Conservation (phyloP, 2,113 vertebrate species). For the Vulpes lagopus region DNA sequence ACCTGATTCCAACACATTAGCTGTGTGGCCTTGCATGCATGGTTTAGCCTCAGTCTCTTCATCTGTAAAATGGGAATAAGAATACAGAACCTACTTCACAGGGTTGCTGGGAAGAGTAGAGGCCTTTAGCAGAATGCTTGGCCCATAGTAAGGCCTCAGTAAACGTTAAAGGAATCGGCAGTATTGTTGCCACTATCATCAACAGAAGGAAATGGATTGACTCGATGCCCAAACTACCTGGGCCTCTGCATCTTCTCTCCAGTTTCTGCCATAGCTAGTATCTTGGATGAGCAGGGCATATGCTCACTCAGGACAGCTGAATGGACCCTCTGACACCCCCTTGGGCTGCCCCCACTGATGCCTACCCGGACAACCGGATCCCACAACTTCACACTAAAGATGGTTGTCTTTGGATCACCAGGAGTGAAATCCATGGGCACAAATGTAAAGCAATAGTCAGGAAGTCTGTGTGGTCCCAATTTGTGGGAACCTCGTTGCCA, state of each 20-base stretch:
- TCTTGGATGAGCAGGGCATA: not conserved
- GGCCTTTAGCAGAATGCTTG: not conserved
- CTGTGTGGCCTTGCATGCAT: not conserved
- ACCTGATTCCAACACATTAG: constrained; percentile 28
- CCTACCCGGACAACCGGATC: not conserved
- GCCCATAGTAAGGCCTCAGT: not conserved
- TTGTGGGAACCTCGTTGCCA: not conserved
- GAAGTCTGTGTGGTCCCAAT: not conserved
- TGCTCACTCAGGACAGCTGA: not conserved
- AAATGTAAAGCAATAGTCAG: not conserved
- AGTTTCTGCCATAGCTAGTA: not conserved
- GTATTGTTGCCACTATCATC: not conserved
- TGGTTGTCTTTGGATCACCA: not conserved
- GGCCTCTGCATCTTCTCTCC: not conserved
- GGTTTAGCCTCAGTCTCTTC: not conserved
- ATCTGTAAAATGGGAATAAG: constrained; percentile 5
- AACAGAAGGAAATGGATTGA: not conserved
- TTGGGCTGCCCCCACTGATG: not conserved
- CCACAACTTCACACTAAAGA: not conserved
- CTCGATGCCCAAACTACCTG: not conserved
- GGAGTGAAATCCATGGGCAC: not conserved
- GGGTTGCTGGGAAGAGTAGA: not conserved
- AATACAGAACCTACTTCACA: not conserved
- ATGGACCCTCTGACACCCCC: not conserved
- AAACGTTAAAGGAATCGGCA: not conserved